A percentile compares a stretch with the other conserved stretches of the same genome.
These are phyloP conservation scores for Brachyistius frenatus DNA, from an alignment of 2,113 vertebrate genomes.

Conservation along the genomic window DNA sequence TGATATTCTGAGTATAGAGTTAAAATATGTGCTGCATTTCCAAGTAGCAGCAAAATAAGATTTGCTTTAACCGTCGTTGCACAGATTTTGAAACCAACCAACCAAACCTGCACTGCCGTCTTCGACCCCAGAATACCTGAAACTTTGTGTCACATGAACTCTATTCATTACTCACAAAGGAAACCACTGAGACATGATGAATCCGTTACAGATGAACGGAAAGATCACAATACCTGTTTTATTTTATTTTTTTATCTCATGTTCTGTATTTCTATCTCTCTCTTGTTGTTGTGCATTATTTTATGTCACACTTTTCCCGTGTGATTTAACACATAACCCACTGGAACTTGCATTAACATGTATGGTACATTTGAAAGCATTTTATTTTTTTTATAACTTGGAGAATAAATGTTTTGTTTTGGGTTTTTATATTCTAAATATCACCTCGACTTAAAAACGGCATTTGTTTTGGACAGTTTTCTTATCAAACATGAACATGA, in stretches of 20 bases:
- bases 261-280: slow-evolving; percentile 55
- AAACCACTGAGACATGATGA: slow-evolving; percentile 59
- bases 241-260: slow-evolving; percentile 42
- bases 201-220: slow-evolving; percentile 71
- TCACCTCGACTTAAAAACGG: too few species aligned
- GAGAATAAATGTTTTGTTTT: too few species aligned
- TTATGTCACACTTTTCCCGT: background rate
- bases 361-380: too few species aligned
- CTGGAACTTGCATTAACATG: too few species aligned
- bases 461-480: too few species aligned
- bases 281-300: slow-evolving; percentile 20
- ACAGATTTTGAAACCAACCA: slow-evolving; percentile 7
- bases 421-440: too few species aligned
- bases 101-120: background rate
- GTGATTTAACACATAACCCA: background rate
- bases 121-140: slow-evolving; percentile 18
- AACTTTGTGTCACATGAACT: slow-evolving; percentile 34
- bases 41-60: background rate
- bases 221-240: slow-evolving; percentile 42
- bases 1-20: too few species aligned
- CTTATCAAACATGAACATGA: too few species aligned
- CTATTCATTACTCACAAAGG: slow-evolving; percentile 32
- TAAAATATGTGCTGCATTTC: background rate
- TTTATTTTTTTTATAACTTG: too few species aligned
- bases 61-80: background rate